A percentile compares a stretch with the other conserved stretches of the same genome.
phyloP scores from a whole-genome alignment of 2,888 invertebrate genomes.

The Acholoe squamosa region DNA sequence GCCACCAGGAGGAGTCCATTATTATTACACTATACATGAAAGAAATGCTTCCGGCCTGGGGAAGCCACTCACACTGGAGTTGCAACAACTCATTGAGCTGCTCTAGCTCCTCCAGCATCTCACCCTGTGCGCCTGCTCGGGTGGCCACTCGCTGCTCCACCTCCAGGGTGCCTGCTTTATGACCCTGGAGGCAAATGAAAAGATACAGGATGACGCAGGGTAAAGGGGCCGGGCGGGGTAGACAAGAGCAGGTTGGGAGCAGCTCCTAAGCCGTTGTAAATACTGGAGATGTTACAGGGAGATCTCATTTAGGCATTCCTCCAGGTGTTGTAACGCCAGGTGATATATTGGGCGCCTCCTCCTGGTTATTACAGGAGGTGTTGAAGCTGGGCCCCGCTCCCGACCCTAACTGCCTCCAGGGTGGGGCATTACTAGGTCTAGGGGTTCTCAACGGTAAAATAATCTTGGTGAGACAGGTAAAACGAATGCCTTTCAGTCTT shows the following conservation, averaged over 20 bases:
- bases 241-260: not conserved
- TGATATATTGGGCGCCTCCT: not conserved
- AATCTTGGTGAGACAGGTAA: too few relatives aligned
- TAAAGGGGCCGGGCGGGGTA: not conserved
- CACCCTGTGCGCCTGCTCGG: not conserved
- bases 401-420: not conserved
- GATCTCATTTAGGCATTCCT: not conserved
- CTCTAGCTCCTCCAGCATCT: not conserved
- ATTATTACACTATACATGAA: not conserved
- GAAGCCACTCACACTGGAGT: not conserved
- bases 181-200: slow-evolving; percentile 35
- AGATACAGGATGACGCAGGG: slow-evolving; percentile 20
- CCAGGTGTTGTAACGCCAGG: slow-evolving; percentile 21
- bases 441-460: too few relatives aligned
- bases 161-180: slow-evolving; percentile 15
- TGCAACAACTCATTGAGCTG: not conserved
- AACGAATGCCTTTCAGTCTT: too few relatives aligned
- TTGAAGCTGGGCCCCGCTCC: not conserved
- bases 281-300: not conserved
- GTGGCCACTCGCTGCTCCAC: not conserved
- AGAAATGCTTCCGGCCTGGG: not conserved
- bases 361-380: slow-evolving; percentile 17
- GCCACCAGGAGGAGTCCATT: not conserved
- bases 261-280: not conserved
- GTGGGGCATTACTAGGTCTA: not conserved